Evolutionary conservation across 2,797 vertebrate genomes (phyloP).

Genomic region (Hydrolagus colliei): DNA sequence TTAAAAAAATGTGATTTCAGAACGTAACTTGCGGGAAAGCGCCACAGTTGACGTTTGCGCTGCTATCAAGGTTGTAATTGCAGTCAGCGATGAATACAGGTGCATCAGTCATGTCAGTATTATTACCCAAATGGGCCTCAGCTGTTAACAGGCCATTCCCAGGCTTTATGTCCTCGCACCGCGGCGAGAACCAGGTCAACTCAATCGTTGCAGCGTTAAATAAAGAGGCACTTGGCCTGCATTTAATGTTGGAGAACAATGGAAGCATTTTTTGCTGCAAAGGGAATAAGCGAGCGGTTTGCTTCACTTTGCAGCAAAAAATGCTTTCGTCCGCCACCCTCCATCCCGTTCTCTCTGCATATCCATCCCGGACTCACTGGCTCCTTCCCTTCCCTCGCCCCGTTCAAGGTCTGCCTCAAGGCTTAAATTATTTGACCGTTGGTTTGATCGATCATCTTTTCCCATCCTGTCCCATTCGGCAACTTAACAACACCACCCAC

Average conservation of each 20-base stretch:
- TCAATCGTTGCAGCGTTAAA: neutral
- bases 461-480: too few species aligned
- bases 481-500: too few species aligned
- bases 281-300: neutral
- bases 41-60: neutral
- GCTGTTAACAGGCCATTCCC: slow-evolving; percentile 9
- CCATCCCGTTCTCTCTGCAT: too few species aligned
- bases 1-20: slow-evolving; percentile 14
- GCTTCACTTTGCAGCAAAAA: too few species aligned
- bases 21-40: neutral
- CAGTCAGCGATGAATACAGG: neutral
- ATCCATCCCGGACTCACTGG: too few species aligned
- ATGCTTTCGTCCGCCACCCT: too few species aligned
- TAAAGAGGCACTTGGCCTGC: neutral
- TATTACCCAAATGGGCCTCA: slow-evolving; percentile 16
- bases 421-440: too few species aligned
- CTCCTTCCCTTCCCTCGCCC: too few species aligned
- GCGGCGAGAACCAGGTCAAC: neutral
- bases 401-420: too few species aligned
- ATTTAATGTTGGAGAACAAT: neutral
- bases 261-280: neutral
- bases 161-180: neutral
- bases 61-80: slow-evolving; percentile 10
- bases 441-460: too few species aligned
- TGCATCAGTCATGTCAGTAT: slow-evolving; percentile 11